phyloP scores from a whole-genome alignment of 2,797 vertebrate species.

The Staurois parvus region DNA sequence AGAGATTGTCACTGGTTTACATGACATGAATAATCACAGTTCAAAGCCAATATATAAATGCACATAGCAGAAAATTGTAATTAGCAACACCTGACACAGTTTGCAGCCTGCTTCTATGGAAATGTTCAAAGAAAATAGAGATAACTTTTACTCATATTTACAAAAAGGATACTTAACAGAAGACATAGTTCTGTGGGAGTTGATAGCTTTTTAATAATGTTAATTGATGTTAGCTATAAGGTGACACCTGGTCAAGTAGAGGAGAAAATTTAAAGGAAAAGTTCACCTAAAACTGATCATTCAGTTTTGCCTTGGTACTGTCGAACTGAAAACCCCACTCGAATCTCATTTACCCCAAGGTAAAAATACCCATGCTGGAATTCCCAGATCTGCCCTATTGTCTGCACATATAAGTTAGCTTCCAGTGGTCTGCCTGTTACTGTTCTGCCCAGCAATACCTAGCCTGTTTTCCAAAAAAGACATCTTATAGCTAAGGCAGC shows the following conservation, averaged over 20 bases:
- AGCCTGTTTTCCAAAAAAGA: too few species aligned
- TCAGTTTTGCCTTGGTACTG: too few species aligned
- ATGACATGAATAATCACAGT: slow-evolving; percentile 61
- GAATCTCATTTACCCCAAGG: too few species aligned
- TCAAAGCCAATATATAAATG: slow-evolving; percentile 56
- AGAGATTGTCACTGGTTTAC: slow-evolving; percentile 58
- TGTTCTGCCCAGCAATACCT: too few species aligned
- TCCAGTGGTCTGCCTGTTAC: too few species aligned
- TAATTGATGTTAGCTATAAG: neutral
- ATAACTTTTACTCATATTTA: slow-evolving; percentile 25
- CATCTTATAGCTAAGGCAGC: too few species aligned
- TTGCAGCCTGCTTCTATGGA: slow-evolving; percentile 43
- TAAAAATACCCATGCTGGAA: too few species aligned
- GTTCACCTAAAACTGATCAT: neutral
- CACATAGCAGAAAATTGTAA: slow-evolving; percentile 58
- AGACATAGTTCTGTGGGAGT: neutral
- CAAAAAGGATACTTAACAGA: neutral
- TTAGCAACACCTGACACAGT: slow-evolving; percentile 62
- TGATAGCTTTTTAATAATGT: neutral
- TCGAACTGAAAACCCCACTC: too few species aligned
- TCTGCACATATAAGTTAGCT: too few species aligned
- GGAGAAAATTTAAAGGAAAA: neutral
- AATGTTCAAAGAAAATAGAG: slow-evolving; percentile 22
- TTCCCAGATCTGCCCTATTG: too few species aligned
- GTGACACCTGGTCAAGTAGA: neutral